Percentiles rank a stretch among this genome's conserved stretches.
phyloP scores from a whole-genome alignment of 2,888 invertebrate species.

The Leptinotarsa rubiginosa region DNA sequence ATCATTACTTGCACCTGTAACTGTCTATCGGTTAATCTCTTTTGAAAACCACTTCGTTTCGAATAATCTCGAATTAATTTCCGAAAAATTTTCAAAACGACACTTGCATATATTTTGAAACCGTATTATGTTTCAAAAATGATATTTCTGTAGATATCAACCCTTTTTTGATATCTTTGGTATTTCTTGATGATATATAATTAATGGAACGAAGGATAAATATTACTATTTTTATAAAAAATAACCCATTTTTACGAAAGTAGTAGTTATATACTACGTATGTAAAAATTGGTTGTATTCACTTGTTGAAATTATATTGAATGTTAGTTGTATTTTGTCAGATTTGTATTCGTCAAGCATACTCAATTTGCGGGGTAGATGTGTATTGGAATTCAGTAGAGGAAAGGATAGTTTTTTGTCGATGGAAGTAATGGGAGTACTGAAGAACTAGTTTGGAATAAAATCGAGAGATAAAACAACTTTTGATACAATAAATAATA shows the following conservation, averaged over 20 bases:
- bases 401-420: neutral
- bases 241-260: constrained; percentile 29
- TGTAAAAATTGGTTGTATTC: constrained; percentile 9
- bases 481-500: too few species aligned
- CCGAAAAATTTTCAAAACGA: too few species aligned
- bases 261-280: constrained; percentile 25
- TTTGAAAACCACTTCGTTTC: neutral
- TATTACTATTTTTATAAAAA: constrained; percentile 42
- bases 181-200: constrained; percentile 11
- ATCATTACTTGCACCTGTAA: too few species aligned
- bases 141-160: neutral
- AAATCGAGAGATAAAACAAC: neutral
- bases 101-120: too few species aligned
- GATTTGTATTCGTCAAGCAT: constrained; percentile 28
- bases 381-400: constrained; percentile 1
- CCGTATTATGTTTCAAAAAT: neutral
- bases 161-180: neutral
- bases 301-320: constrained; percentile 32
- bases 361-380: constrained; percentile 20
- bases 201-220: constrained; percentile 24
- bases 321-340: constrained; percentile 40
- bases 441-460: constrained; percentile 1
- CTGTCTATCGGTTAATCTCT: too few species aligned
- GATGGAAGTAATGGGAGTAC: neutral
- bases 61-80: too few species aligned